Evolutionary conservation across 2,797 vertebrate species (phyloP).

Genomic region (Vespertilio murinus): DNA sequence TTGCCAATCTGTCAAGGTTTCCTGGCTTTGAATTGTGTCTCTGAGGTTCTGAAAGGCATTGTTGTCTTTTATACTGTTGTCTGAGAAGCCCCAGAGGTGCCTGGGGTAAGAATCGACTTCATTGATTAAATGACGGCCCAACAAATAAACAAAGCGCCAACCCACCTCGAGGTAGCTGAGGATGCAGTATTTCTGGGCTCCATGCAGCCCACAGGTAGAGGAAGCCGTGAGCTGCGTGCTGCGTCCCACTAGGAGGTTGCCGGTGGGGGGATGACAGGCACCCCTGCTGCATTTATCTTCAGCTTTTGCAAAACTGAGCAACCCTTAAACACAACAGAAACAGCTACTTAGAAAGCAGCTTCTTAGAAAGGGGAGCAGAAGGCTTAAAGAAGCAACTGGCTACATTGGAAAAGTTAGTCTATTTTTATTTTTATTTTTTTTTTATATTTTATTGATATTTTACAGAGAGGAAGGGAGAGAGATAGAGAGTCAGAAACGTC

Average conservation of each 20-base stretch:
- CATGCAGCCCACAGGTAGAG: conserved; percentile 89
- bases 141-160: conserved; percentile 46
- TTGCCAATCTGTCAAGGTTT: conserved; percentile 4
- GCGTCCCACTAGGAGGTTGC: conserved; percentile 90
- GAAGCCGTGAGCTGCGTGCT: conserved; percentile 87
- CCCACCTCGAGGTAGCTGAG: conserved; percentile 93
- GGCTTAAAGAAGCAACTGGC: conserved; percentile 53
- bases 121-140: neutral
- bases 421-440: too few species aligned
- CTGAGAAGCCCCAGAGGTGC: neutral
- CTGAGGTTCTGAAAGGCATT: neutral
- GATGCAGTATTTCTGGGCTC: conserved; percentile 92
- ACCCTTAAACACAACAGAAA: conserved; percentile 77
- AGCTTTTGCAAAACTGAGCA: conserved; percentile 77
- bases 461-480: too few species aligned
- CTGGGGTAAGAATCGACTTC: neutral
- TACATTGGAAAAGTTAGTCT: neutral
- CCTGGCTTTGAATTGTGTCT: neutral
- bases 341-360: neutral
- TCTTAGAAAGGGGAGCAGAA: neutral
- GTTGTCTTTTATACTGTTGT: neutral
- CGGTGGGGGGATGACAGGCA: conserved; percentile 86
- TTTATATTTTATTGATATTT: too few species aligned
- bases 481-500: too few species aligned
- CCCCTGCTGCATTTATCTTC: conserved; percentile 83